These are phyloP conservation scores for Octomys mimax DNA, from an alignment of 2,797 vertebrate genomes.

Conservation along the genomic window DNA sequence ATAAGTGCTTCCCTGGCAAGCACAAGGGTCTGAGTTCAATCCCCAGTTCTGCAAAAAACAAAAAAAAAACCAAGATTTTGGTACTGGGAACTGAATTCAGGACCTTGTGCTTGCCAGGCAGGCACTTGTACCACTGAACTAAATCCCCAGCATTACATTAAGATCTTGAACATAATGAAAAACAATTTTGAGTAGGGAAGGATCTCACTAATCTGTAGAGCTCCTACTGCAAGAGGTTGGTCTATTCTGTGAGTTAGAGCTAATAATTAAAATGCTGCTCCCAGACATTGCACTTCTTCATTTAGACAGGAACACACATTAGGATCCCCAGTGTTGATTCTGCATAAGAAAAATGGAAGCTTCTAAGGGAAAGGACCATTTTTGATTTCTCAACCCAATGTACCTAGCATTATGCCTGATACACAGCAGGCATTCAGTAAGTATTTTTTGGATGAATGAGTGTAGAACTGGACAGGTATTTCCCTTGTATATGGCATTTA, in stretches of 20 bases:
- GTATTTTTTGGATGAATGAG: conserved; percentile 23
- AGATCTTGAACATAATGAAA: conserved; percentile 34
- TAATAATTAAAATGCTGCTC: neutral
- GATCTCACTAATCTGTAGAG: neutral
- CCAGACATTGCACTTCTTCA: neutral
- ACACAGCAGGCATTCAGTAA: neutral
- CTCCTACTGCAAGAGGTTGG: neutral
- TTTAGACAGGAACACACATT: neutral
- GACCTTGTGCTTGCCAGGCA: too few species aligned
- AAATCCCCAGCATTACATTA: neutral
- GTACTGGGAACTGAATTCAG: too few species aligned
- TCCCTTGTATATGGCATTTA: neutral
- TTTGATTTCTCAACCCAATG: neutral
- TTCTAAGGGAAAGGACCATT: neutral
- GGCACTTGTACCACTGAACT: too few species aligned
- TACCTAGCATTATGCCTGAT: neutral
- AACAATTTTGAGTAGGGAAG: neutral
- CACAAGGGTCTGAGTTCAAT: too few species aligned
- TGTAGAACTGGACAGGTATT: neutral
- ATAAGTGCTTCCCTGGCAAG: too few species aligned
- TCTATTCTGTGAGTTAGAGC: neutral
- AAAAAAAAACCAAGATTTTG: too few species aligned
- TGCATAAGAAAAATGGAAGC: neutral
- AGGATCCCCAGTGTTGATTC: neutral
- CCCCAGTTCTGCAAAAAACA: too few species aligned